Percentiles rank a stretch among this genome's conserved stretches.
Evolutionary conservation across 1,140 invertebrate genomes (phyloP).

Genomic region (Caligus rogercresseyi): DNA sequence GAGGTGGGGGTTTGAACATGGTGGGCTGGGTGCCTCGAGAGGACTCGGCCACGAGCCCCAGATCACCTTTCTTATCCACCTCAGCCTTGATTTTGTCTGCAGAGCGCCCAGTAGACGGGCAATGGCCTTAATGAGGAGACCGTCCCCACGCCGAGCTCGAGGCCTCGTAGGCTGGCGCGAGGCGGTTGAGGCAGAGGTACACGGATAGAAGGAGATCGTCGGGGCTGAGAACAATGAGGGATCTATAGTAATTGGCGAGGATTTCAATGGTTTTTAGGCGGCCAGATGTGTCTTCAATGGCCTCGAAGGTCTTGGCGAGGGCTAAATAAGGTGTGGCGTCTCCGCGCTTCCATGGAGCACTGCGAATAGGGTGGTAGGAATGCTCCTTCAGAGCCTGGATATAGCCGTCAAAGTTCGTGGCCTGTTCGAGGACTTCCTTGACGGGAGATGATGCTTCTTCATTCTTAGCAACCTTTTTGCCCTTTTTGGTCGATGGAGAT

Average conservation of each 20-base stretch:
- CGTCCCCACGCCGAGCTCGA: conserved; percentile 88
- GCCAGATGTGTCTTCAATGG: conserved; percentile 71
- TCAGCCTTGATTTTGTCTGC: conserved; percentile 69
- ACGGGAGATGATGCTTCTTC: not conserved
- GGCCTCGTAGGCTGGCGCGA: conserved; percentile 39
- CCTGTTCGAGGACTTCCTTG: not conserved
- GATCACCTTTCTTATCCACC: conserved; percentile 57
- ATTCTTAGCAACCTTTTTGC: not conserved
- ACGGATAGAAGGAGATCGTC: conserved; percentile 73
- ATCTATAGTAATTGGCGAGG: conserved; percentile 79
- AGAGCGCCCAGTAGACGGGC: conserved; percentile 70
- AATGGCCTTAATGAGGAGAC: conserved; percentile 79
- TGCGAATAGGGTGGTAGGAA: conserved; percentile 69
- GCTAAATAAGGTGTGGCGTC: conserved; percentile 80
- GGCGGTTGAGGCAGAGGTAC: conserved; percentile 83
- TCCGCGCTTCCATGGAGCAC: conserved; percentile 63
- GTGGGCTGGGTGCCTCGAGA: conserved; percentile 72
- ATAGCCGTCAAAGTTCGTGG: conserved; percentile 25
- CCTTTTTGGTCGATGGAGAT: not conserved
- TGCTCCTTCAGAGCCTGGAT: conserved; percentile 55
- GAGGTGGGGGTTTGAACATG: conserved; percentile 45
- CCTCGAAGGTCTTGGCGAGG: conserved; percentile 68
- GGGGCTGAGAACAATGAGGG: conserved; percentile 67
- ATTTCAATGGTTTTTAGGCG: conserved; percentile 88
- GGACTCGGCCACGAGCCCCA: conserved; percentile 79